phyloP scores from a whole-genome alignment of 2,113 vertebrate genomes.

The Emydura subglobosa region DNA sequence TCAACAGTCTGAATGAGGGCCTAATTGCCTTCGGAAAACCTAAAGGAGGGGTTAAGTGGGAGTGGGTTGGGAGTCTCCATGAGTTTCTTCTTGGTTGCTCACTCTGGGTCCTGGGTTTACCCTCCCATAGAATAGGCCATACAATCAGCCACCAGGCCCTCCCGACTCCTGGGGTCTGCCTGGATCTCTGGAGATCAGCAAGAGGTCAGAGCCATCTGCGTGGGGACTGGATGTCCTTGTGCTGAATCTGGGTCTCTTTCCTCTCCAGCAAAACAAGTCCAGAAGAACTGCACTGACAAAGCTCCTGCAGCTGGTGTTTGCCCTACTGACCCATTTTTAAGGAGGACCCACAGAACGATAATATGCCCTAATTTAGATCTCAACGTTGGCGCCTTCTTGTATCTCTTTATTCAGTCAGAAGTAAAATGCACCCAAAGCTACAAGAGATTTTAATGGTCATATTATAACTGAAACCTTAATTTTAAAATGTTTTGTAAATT shows the following conservation, averaged over 20 bases:
- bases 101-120: not conserved
- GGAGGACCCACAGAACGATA: not conserved
- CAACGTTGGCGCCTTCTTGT: not conserved
- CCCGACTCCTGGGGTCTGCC: not conserved
- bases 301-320: not conserved
- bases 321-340: not conserved
- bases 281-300: not conserved
- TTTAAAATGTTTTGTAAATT: too few relatives aligned
- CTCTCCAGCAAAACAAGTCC: not conserved
- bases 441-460: not conserved
- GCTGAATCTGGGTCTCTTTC: rapidly evolving
- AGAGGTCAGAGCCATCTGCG: not conserved
- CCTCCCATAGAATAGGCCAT: not conserved
- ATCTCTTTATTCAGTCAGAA: not conserved
- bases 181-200: not conserved
- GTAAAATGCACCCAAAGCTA: not conserved
- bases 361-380: not conserved
- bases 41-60: too few relatives aligned
- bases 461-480: not conserved
- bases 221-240: too few relatives aligned
- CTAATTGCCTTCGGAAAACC: too few relatives aligned
- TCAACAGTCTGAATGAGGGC: too few relatives aligned
- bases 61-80: too few relatives aligned
- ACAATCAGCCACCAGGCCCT: not conserved
- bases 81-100: too few relatives aligned